These are phyloP conservation scores for Mycteria americana DNA, from an alignment of 2,797 vertebrate species.

Conservation along the genomic window DNA sequence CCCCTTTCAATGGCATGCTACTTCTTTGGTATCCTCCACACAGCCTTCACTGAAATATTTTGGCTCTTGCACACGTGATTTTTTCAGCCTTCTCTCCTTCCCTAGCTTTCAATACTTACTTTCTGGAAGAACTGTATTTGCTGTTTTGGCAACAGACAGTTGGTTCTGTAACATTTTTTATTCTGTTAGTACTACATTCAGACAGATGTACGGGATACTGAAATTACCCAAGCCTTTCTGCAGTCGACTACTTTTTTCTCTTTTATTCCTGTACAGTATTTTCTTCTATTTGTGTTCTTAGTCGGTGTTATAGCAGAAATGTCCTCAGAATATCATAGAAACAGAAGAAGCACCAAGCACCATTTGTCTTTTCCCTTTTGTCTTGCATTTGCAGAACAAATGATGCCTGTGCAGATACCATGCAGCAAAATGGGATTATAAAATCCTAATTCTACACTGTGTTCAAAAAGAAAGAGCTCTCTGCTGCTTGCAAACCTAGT, in stretches of 20 bases:
- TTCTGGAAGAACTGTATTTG: background rate
- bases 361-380: background rate
- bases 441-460: background rate
- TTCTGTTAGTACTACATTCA: background rate
- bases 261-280: background rate
- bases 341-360: background rate
- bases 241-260: background rate
- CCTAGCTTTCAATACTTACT: background rate
- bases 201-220: background rate
- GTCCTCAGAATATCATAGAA: background rate
- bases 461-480: background rate
- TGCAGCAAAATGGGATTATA: background rate
- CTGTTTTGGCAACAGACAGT: background rate
- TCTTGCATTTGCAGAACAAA: background rate
- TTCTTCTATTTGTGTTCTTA: background rate
- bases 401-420: background rate
- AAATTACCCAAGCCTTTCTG: background rate
- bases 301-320: background rate
- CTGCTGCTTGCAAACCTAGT: background rate
- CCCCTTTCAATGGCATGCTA: rapidly evolving
- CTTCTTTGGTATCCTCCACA: background rate
- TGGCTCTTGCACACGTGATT: background rate
- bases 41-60: background rate
- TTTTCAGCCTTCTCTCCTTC: background rate
- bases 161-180: background rate